Percentiles rank a stretch among this genome's conserved stretches.
These are phyloP conservation scores for Ceyx margarethae DNA, from an alignment of 2,113 vertebrate species.

Conservation along the genomic window DNA sequence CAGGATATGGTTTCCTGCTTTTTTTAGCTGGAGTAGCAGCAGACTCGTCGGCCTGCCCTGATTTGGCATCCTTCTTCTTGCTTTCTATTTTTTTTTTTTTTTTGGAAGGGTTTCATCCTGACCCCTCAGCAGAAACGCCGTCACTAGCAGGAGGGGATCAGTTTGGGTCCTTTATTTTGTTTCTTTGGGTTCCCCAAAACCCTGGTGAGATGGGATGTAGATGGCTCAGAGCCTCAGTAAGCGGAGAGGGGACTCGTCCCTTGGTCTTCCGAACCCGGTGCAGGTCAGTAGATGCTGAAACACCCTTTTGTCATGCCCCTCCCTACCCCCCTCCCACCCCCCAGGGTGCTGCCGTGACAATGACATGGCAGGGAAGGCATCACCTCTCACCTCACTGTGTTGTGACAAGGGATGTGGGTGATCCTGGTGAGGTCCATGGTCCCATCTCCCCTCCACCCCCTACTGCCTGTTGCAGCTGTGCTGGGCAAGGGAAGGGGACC, in stretches of 20 bases:
- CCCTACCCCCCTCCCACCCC: too few species aligned
- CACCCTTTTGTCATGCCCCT: neutral
- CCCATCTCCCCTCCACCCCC: neutral
- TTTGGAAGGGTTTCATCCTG: conserved; percentile 39
- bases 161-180: neutral
- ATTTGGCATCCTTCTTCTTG: conserved; percentile 51
- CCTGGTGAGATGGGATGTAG: conserved; percentile 51
- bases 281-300: conserved; percentile 46
- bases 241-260: neutral
- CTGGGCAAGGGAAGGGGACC: neutral
- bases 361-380: neutral
- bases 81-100: neutral
- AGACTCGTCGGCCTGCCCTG: conserved; percentile 43
- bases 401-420: neutral
- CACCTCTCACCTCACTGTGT: neutral
- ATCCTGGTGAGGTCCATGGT: neutral
- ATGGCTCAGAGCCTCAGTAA: conserved; percentile 50
- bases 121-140: conserved; percentile 28
- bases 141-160: neutral
- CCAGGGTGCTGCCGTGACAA: neutral
- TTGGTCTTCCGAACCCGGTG: neutral
- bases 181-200: neutral
- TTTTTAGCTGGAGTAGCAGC: conserved; percentile 59
- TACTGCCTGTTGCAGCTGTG: fast-evolving
- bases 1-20: conserved; percentile 66